Conservation (phyloP, 1,140 invertebrate genomes). For the Atta cephalotes region DNA sequence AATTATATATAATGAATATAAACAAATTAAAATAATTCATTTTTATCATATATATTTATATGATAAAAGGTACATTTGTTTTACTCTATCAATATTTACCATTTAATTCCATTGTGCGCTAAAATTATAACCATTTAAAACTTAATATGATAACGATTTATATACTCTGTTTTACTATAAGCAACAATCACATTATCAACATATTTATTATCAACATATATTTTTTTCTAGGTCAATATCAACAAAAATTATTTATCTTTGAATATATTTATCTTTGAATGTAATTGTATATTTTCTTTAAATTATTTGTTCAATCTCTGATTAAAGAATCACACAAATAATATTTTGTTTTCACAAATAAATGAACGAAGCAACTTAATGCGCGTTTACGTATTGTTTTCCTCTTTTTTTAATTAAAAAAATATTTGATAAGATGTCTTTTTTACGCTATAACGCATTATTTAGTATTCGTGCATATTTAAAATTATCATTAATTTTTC, state of each 20-base stretch:
- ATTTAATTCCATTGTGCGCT: slow-evolving; percentile 25
- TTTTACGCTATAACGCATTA: not conserved
- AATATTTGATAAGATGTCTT: not conserved
- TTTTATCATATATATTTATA: slow-evolving; percentile 22
- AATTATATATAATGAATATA: not conserved
- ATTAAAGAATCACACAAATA: not conserved
- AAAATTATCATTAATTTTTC: slow-evolving; percentile 23
- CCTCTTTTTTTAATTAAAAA: not conserved
- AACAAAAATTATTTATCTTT: not conserved
- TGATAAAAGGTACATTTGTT: not conserved
- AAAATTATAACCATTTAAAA: slow-evolving; percentile 18
- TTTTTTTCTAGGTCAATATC: not conserved
- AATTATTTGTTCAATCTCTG: not conserved
- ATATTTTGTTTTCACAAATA: not conserved
- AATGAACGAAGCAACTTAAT: not conserved
- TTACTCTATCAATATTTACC: slow-evolving; percentile 13
- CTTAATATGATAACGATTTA: slow-evolving; percentile 7
- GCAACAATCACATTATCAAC: slow-evolving; percentile 20
- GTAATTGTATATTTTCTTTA: not conserved
- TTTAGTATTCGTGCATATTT: not conserved
- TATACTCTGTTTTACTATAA: slow-evolving; percentile 8
- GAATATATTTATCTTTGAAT: not conserved
- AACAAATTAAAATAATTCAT: slow-evolving; percentile 4
- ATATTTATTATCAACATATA: not conserved
- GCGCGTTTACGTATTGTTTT: not conserved